These are phyloP conservation scores for Sarcophaga carnaria DNA, from an alignment of 2,888 invertebrate species.

Conservation along the genomic window DNA sequence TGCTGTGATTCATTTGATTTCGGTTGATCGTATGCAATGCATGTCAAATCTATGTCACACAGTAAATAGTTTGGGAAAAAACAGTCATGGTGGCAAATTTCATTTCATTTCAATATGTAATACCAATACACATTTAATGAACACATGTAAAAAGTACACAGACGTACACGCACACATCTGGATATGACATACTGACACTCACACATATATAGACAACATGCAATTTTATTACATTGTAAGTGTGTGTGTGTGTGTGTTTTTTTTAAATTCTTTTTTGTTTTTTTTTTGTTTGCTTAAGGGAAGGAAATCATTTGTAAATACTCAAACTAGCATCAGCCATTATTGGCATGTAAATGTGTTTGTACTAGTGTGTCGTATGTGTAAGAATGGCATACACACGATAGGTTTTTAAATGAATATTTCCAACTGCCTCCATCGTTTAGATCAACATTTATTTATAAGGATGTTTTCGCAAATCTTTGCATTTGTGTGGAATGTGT, in stretches of 20 bases:
- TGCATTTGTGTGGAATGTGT: constrained; percentile 6
- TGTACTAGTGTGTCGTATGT: constrained; percentile 3
- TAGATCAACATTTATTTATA: constrained; percentile 25
- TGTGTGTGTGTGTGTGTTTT: neutral
- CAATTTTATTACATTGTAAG: neutral
- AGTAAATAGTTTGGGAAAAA: constrained; percentile 30
- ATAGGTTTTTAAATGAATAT: constrained; percentile 4
- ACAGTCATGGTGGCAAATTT: constrained; percentile 39
- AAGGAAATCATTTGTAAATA: constrained; percentile 48
- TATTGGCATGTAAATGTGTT: neutral
- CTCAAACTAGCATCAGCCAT: constrained; percentile 27
- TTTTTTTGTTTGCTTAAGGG: neutral
- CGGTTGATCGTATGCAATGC: constrained; percentile 35
- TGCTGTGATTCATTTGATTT: constrained; percentile 52
- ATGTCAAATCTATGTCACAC: constrained; percentile 55
- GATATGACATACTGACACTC: neutral
- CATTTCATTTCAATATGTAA: constrained; percentile 22
- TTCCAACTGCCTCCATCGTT: constrained; percentile 31
- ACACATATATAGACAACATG: neutral
- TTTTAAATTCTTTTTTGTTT: neutral
- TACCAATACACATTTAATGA: neutral
- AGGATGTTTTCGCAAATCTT: neutral
- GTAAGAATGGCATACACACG: neutral
- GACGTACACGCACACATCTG: neutral
- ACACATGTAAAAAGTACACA: neutral